Percentiles rank a stretch among this genome's conserved stretches.
Conservation (phyloP, 2,797 vertebrate species). For the Psittacula echo region DNA sequence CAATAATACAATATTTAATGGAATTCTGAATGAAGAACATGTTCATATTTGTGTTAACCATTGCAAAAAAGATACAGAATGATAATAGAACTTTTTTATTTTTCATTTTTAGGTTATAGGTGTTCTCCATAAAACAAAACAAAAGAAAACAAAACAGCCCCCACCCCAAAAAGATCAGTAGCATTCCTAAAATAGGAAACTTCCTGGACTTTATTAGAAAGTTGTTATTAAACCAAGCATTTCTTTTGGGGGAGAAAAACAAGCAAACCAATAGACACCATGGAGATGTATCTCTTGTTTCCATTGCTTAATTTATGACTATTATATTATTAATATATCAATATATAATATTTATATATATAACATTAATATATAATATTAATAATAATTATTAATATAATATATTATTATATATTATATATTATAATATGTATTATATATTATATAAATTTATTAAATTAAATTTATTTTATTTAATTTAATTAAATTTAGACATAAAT, state of each 20-base stretch:
- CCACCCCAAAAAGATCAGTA: rapidly evolving
- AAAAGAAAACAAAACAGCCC: no score
- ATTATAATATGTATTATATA: no score
- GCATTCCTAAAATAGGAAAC: not conserved
- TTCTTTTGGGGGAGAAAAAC: not conserved
- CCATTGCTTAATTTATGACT: not conserved
- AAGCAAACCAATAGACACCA: not conserved
- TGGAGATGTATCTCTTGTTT: not conserved
- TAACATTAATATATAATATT: no score
- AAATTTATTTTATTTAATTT: no score
- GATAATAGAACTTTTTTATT: not conserved
- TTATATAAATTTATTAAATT: no score
- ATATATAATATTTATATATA: no score
- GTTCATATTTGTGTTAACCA: not conserved
- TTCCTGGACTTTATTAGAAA: not conserved
- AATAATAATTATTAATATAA: no score
- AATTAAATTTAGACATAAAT: no score
- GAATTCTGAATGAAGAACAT: not conserved
- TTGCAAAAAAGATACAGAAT: not conserved
- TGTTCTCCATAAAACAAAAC: not conserved
- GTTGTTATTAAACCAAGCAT: not conserved
- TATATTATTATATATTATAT: no score
- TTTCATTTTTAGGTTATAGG: not conserved
- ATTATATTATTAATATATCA: not conserved
- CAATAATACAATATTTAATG: not conserved